These are phyloP conservation scores for Adineta ricciae DNA, from an alignment of 2,888 invertebrate genomes.

Conservation along the genomic window DNA sequence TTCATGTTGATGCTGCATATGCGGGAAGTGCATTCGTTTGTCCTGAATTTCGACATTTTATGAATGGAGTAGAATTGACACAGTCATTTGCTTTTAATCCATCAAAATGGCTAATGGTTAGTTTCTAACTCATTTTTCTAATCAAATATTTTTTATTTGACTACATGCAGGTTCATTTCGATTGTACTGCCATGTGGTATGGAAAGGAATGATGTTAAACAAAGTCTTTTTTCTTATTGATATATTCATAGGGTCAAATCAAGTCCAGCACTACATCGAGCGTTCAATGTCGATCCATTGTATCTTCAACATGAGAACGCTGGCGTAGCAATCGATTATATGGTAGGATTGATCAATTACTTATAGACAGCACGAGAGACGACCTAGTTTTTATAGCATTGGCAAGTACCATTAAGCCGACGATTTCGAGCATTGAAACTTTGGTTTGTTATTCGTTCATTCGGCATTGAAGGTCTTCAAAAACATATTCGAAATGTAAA, in stretches of 20 bases:
- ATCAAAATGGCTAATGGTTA: conserved; percentile 93
- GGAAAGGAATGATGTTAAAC: neutral
- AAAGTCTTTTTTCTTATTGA: neutral
- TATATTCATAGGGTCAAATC: conserved; percentile 65
- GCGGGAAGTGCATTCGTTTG: conserved; percentile 88
- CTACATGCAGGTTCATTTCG: conserved; percentile 62
- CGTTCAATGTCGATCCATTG: conserved; percentile 92
- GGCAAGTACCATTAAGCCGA: conserved; percentile 90
- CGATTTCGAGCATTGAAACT: conserved; percentile 81
- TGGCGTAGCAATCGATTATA: conserved; percentile 61
- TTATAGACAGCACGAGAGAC: neutral
- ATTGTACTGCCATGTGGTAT: conserved; percentile 57
- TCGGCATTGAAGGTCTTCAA: conserved; percentile 77
- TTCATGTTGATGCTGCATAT: conserved; percentile 94
- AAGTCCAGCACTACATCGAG: conserved; percentile 79
- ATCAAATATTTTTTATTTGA: neutral
- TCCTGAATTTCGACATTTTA: conserved; percentile 77
- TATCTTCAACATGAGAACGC: conserved; percentile 95
- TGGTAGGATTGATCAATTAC: neutral
- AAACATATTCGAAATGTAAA: conserved; percentile 70
- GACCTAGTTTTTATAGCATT: conserved; percentile 57
- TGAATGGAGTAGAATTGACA: conserved; percentile 64
- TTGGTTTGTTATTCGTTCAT: conserved; percentile 91
- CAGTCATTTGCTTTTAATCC: conserved; percentile 96
- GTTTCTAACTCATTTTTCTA: neutral